A percentile compares a stretch with the other conserved stretches of the same genome.
These are phyloP conservation scores for Agonopterix heracliana DNA, from an alignment of 2,888 invertebrate species.

Conservation along the genomic window DNA sequence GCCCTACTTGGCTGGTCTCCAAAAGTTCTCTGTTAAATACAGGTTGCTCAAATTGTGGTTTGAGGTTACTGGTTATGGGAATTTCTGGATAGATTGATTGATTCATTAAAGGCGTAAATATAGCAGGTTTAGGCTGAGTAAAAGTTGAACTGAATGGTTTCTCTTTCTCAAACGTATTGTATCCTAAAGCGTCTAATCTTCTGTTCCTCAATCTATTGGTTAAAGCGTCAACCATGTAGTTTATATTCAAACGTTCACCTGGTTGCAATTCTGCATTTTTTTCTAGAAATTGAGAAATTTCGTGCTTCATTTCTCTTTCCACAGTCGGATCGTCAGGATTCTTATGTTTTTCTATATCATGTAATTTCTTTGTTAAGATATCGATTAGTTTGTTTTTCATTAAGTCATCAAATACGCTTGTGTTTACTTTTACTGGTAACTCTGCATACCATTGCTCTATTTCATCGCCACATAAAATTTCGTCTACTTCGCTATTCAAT, in stretches of 20 bases:
- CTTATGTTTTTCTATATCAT: conserved; percentile 25
- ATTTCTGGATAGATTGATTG: too few relatives aligned
- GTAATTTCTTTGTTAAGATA: conserved; percentile 31
- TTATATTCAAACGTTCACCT: conserved; percentile 27
- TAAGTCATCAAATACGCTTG: conserved; percentile 20
- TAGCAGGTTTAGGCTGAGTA: neutral
- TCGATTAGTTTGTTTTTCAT: conserved; percentile 29
- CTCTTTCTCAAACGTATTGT: conserved; percentile 23
- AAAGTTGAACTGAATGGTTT: conserved; percentile 23
- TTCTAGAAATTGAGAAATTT: conserved; percentile 30
- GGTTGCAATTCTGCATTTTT: conserved; percentile 21
- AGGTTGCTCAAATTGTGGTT: too few relatives aligned
- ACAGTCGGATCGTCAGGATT: conserved; percentile 16
- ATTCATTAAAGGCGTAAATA: too few relatives aligned
- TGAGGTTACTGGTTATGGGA: too few relatives aligned
- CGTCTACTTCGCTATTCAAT: conserved; percentile 43
- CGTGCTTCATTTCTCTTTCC: conserved; percentile 27
- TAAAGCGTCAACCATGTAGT: conserved; percentile 34
- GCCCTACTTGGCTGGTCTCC: too few relatives aligned
- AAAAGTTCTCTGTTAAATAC: too few relatives aligned
- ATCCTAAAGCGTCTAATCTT: conserved; percentile 11
- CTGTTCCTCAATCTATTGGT: conserved; percentile 28
- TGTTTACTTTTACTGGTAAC: conserved; percentile 25
- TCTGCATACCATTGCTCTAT: conserved; percentile 42
- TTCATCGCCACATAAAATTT: conserved; percentile 42